A percentile compares a stretch with the other conserved stretches of the same genome.
Evolutionary conservation across 37 sponge, comb jelly and placozoan genomes (phyloP).

Genomic region (Diacarnus erythraeanus): DNA sequence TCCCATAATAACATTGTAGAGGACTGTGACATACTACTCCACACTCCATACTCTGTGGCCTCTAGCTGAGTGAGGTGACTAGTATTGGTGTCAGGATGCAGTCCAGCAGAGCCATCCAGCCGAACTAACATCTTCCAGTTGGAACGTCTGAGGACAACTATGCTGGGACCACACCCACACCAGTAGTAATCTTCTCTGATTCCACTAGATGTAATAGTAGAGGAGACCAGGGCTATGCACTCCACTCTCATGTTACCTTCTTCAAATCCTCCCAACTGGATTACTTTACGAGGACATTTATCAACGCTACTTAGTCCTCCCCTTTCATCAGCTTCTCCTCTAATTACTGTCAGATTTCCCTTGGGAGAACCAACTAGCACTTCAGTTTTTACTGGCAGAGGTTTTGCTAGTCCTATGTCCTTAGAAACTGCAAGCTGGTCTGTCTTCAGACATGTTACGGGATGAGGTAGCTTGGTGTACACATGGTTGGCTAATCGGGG

Average conservation of each 20-base stretch:
- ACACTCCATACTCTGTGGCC: conserved; percentile 56
- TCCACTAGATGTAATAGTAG: background rate
- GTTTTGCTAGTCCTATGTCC: background rate
- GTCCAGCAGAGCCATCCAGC: conserved; percentile 1
- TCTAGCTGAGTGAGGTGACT: conserved; percentile 20
- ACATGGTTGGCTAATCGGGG: conserved; percentile 23
- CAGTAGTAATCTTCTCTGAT: conserved; percentile 34
- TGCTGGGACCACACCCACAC: conserved; percentile 51
- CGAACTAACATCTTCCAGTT: conserved; percentile 37
- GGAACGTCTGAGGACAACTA: conserved; percentile 32
- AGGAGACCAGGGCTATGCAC: conserved; percentile 10
- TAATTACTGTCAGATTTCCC: conserved; percentile 51
- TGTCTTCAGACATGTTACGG: conserved; percentile 32
- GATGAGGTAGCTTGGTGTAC: conserved; percentile 35
- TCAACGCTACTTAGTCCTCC: conserved; percentile 43
- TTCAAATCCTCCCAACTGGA: conserved; percentile 32
- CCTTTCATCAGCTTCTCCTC: conserved; percentile 33
- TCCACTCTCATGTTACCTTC: background rate
- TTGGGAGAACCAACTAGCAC: conserved; percentile 49
- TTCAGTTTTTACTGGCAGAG: conserved; percentile 15
- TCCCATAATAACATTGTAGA: conserved; percentile 57
- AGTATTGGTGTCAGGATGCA: background rate
- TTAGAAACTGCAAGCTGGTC: background rate
- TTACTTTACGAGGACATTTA: conserved; percentile 35
- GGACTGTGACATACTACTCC: conserved; percentile 39